These are phyloP conservation scores for Notechis scutatus DNA, from an alignment of 2,113 vertebrate genomes.

Conservation along the genomic window DNA sequence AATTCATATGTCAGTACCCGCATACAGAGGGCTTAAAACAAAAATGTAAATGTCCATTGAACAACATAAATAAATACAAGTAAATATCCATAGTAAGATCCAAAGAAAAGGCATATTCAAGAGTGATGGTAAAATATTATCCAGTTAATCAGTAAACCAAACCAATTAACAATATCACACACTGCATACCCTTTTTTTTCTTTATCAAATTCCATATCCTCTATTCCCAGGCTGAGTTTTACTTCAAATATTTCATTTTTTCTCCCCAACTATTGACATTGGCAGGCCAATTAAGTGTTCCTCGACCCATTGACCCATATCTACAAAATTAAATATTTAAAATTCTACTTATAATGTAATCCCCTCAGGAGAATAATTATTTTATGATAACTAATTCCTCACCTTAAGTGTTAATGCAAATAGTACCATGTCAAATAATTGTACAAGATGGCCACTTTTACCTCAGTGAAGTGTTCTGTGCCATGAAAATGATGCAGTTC, in stretches of 20 bases:
- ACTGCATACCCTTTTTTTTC: not conserved
- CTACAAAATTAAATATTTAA: not conserved
- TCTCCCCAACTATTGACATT: not conserved
- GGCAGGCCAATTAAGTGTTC: not conserved
- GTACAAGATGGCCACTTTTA: not conserved
- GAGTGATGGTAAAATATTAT: not conserved
- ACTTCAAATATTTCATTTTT: not conserved
- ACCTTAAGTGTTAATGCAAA: not conserved
- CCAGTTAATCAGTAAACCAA: not conserved
- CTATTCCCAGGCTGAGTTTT: not conserved
- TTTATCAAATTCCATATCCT: not conserved
- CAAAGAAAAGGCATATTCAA: not conserved
- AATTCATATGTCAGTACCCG: not conserved
- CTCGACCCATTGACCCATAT: not conserved
- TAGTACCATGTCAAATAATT: not conserved
- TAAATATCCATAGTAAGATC: not conserved
- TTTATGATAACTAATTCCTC: not conserved
- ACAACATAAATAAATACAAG: not conserved
- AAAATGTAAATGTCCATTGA: not conserved
- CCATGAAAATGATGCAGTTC: not conserved
- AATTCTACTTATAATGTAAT: not conserved
- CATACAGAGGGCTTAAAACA: not conserved
- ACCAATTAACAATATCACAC: not conserved
- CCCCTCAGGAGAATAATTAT: not conserved
- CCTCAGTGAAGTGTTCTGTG: not conserved